Conservation (phyloP, 2,888 invertebrate genomes). For the Alloscopus bannaensis region DNA sequence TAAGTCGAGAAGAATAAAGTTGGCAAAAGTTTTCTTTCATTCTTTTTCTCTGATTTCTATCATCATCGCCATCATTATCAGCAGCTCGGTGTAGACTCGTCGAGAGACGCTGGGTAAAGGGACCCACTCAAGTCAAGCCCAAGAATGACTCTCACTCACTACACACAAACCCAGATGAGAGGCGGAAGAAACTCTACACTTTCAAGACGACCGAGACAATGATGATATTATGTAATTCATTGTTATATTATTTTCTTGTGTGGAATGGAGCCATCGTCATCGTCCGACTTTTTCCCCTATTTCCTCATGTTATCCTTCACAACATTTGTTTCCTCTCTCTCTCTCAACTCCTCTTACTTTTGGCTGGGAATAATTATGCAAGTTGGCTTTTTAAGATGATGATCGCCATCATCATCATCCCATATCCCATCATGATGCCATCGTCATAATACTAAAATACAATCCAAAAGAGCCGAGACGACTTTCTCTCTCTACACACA, state of each 20-base stretch:
- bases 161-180: background rate
- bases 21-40: conserved; percentile 18
- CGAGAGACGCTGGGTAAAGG: too few relatives aligned
- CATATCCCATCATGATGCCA: conserved; percentile 7
- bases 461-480: background rate
- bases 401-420: conserved; percentile 18
- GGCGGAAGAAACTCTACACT: background rate
- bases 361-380: conserved; percentile 37
- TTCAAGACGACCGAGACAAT: background rate
- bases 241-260: background rate
- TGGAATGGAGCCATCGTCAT: background rate
- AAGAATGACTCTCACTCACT: background rate
- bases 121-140: too few relatives aligned
- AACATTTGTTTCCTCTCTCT: conserved; percentile 34
- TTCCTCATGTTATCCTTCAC: conserved; percentile 10
- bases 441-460: conserved; percentile 27
- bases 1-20: conserved; percentile 2
- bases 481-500: conserved; percentile 1
- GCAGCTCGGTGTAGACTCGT: too few relatives aligned
- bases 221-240: background rate
- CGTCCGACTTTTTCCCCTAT: conserved; percentile 6
- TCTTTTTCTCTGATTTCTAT: conserved; percentile 23
- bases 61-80: conserved; percentile 24
- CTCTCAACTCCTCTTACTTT: too few relatives aligned
- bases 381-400: conserved; percentile 34